Percentiles rank a stretch among this genome's conserved stretches.
phyloP scores from a whole-genome alignment of 2,888 invertebrate genomes.

The Zygogramma bicolorata region DNA sequence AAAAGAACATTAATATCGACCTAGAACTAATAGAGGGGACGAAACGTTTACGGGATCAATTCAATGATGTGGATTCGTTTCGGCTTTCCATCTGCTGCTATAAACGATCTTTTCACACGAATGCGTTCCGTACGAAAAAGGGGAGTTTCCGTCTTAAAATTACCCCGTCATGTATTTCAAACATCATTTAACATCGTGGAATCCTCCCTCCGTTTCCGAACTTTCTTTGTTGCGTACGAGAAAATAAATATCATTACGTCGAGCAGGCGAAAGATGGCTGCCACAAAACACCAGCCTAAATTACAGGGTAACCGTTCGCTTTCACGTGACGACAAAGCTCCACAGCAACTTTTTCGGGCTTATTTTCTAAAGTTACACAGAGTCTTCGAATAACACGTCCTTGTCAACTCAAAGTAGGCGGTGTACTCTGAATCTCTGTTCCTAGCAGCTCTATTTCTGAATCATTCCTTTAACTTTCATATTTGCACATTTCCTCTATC shows the following conservation, averaged over 20 bases:
- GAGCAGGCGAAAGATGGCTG: not conserved
- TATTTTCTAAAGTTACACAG: no score
- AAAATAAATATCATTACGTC: not conserved
- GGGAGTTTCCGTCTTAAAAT: not conserved
- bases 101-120: not conserved
- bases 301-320: not conserved
- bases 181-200: not conserved
- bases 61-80: not conserved
- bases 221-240: not conserved
- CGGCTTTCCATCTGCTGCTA: not conserved
- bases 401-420: no score
- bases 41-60: not conserved
- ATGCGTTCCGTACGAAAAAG: not conserved
- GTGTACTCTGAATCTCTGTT: no score
- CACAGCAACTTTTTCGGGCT: not conserved
- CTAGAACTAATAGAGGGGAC: no score
- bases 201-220: not conserved
- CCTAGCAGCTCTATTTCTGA: no score
- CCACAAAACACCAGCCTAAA: not conserved
- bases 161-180: not conserved
- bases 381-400: no score
- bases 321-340: not conserved
- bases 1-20: no score
- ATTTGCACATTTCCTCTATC: no score
- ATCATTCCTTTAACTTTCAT: no score